These are phyloP conservation scores for Neosilurus hyrtlii DNA, from an alignment of 2,797 vertebrate species.

Conservation along the genomic window DNA sequence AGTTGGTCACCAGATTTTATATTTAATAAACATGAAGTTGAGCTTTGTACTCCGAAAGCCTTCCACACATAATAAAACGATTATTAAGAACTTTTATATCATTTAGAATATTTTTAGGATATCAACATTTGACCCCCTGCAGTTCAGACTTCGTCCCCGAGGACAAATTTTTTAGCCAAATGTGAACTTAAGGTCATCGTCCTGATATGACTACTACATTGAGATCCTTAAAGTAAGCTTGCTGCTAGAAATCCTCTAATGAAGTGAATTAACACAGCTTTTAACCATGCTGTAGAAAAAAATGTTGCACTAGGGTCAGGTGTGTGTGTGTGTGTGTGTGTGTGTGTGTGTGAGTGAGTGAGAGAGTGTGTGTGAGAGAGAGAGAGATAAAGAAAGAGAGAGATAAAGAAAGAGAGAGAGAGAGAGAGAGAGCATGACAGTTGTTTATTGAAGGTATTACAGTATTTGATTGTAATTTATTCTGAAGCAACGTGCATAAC, in stretches of 20 bases:
- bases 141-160: neutral
- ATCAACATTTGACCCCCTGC: neutral
- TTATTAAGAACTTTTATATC: neutral
- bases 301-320: too few species aligned
- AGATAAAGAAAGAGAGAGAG: too few species aligned
- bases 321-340: too few species aligned
- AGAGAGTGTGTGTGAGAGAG: too few species aligned
- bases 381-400: too few species aligned
- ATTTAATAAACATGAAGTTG: neutral
- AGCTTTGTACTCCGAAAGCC: conserved; percentile 11
- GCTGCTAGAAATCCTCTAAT: conserved; percentile 48
- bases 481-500: neutral
- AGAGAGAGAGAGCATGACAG: too few species aligned
- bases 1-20: neutral
- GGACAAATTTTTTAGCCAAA: conserved; percentile 29
- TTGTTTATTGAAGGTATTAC: neutral
- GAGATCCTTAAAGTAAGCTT: conserved; percentile 62
- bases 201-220: conserved; percentile 55
- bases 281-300: neutral
- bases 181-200: conserved; percentile 34
- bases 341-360: too few species aligned
- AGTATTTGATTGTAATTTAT: neutral
- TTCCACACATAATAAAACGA: conserved; percentile 2
- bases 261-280: neutral
- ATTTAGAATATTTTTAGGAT: neutral